Conservation (phyloP, 2,888 invertebrate genomes). For the Dryobotodes eremita region DNA sequence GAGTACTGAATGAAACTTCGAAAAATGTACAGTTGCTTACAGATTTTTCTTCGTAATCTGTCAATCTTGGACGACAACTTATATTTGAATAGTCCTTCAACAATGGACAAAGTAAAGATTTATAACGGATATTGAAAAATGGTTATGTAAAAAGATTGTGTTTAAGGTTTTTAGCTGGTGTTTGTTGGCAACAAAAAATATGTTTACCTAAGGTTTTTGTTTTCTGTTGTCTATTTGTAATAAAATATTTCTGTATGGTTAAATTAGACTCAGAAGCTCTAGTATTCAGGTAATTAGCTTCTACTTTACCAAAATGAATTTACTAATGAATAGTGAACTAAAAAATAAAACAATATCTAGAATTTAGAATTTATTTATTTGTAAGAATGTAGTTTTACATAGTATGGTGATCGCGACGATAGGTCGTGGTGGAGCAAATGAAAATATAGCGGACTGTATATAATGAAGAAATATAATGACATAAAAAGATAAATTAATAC, state of each 20-base stretch:
- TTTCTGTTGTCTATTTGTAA: not conserved
- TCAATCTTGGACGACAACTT: constrained; percentile 65
- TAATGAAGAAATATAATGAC: too few relatives aligned
- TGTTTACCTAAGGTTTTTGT: not conserved
- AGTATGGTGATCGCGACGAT: too few relatives aligned
- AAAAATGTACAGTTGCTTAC: constrained; percentile 69
- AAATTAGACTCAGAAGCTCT: not conserved
- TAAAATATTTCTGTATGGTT: not conserved
- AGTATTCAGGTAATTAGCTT: not conserved
- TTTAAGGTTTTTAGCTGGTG: not conserved
- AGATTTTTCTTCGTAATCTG: constrained; percentile 67
- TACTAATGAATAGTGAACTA: not conserved
- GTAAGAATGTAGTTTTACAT: too few relatives aligned
- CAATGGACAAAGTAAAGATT: constrained; percentile 43
- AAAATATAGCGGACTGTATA: too few relatives aligned
- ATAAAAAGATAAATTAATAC: too few relatives aligned
- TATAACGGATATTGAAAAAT: constrained; percentile 30
- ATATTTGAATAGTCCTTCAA: constrained; percentile 49
- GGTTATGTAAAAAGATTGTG: constrained; percentile 6
- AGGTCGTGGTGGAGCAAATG: too few relatives aligned
- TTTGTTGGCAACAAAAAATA: not conserved
- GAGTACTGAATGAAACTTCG: constrained; percentile 71
- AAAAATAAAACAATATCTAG: not conserved
- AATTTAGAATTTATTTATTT: too few relatives aligned
- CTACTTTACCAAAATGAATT: not conserved